These are phyloP conservation scores for Perccottus glenii DNA, from an alignment of 2,113 vertebrate species.

Conservation along the genomic window DNA sequence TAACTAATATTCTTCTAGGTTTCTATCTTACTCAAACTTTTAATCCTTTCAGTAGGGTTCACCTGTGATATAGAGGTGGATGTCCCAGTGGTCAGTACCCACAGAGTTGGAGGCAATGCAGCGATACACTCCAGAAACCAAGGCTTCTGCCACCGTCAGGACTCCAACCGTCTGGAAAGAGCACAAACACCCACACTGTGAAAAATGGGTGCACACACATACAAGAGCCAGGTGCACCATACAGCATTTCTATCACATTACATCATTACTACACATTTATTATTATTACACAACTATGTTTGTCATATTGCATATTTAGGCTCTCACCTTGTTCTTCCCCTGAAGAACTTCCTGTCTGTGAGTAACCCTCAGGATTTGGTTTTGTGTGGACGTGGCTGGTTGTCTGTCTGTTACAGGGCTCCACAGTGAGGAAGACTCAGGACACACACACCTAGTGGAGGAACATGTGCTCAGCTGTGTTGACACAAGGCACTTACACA, in stretches of 20 bases:
- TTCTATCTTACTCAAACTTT: no score
- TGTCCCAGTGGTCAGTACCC: constrained; percentile 83
- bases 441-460: constrained; percentile 73
- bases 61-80: constrained; percentile 94
- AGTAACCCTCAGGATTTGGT: constrained; percentile 89
- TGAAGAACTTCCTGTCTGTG: constrained; percentile 85
- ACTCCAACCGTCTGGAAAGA: constrained; percentile 87
- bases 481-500: constrained; percentile 61
- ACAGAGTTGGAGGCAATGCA: constrained; percentile 89
- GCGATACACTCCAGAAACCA: constrained; percentile 88
- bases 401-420: constrained; percentile 60
- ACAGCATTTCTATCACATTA: no score
- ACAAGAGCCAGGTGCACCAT: background rate
- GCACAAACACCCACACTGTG: constrained; percentile 58
- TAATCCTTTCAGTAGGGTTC: constrained; percentile 42
- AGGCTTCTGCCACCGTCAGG: constrained; percentile 86
- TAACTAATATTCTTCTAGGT: no score
- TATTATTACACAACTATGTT: background rate
- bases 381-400: constrained; percentile 77
- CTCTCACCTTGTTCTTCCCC: constrained; percentile 90
- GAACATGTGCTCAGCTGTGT: constrained; percentile 75
- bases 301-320: constrained; percentile 2
- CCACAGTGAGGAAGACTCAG: constrained; percentile 68
- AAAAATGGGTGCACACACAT: constrained; percentile 27
- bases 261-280: no score